These are phyloP conservation scores for Rostratula benghalensis DNA, from an alignment of 2,113 vertebrate species.

Conservation along the genomic window DNA sequence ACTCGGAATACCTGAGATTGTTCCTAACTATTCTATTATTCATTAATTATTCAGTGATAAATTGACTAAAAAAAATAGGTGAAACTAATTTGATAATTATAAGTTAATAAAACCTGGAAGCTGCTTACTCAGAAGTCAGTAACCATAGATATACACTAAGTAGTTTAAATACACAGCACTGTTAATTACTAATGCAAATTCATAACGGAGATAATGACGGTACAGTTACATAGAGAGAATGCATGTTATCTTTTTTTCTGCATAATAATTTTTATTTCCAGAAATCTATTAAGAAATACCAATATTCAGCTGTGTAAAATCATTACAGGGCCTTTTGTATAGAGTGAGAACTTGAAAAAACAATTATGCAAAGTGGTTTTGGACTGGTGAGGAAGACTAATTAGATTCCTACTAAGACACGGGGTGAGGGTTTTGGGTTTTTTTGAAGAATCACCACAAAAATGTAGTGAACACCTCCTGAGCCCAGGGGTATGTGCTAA, in stretches of 20 bases:
- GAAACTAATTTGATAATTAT: slow-evolving; percentile 36
- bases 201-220: neutral
- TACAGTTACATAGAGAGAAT: neutral
- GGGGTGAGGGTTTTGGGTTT: neutral
- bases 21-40: neutral
- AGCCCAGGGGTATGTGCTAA: neutral
- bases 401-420: neutral
- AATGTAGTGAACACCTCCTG: neutral
- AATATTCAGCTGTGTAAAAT: neutral
- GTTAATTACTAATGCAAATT: slow-evolving; percentile 26
- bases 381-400: neutral
- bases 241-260: neutral
- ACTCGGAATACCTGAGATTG: neutral
- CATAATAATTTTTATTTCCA: neutral
- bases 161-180: neutral
- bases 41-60: neutral
- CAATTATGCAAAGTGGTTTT: neutral
- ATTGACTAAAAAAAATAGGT: neutral
- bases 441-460: neutral
- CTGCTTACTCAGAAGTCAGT: neutral
- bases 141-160: neutral
- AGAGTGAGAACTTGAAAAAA: neutral
- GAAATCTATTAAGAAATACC: neutral
- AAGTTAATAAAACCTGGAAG: slow-evolving; percentile 24
- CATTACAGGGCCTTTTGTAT: neutral